A percentile compares a stretch with the other conserved stretches of the same genome.
Conservation (phyloP, 1,140 invertebrate genomes). For the Hydropsyche tenuis region DNA sequence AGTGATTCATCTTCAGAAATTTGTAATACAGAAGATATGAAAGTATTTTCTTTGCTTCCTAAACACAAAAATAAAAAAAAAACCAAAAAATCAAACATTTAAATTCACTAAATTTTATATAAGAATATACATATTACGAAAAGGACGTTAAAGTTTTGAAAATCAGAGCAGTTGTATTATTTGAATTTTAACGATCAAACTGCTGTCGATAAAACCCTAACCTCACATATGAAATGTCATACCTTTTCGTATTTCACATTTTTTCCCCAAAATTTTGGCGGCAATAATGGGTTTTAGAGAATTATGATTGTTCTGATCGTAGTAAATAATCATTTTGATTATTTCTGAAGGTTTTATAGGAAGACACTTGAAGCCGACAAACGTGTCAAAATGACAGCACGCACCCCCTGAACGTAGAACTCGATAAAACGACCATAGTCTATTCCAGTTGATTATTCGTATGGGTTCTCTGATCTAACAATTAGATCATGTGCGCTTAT, state of each 20-base stretch:
- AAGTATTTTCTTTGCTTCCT: neutral
- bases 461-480: too few relatives aligned
- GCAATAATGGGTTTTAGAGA: slow-evolving; percentile 73
- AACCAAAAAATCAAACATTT: too few relatives aligned
- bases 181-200: too few relatives aligned
- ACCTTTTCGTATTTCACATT: slow-evolving; percentile 63
- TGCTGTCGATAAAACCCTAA: too few relatives aligned
- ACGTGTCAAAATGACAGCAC: slow-evolving; percentile 30
- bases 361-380: neutral
- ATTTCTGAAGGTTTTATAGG: slow-evolving; percentile 13
- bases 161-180: too few relatives aligned
- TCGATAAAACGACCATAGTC: neutral
- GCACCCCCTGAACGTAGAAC: neutral
- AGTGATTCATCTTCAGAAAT: slow-evolving; percentile 55
- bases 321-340: slow-evolving; percentile 67
- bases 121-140: too few relatives aligned
- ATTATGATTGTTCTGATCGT: slow-evolving; percentile 75
- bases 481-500: too few relatives aligned
- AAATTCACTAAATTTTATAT: too few relatives aligned
- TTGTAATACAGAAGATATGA: slow-evolving; percentile 52
- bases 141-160: too few relatives aligned
- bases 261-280: slow-evolving; percentile 66
- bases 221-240: slow-evolving; percentile 63
- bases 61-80: neutral
- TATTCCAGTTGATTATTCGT: too few relatives aligned